Evolutionary conservation across 2,113 vertebrate genomes (phyloP).

Genomic region (Junco hyemalis): DNA sequence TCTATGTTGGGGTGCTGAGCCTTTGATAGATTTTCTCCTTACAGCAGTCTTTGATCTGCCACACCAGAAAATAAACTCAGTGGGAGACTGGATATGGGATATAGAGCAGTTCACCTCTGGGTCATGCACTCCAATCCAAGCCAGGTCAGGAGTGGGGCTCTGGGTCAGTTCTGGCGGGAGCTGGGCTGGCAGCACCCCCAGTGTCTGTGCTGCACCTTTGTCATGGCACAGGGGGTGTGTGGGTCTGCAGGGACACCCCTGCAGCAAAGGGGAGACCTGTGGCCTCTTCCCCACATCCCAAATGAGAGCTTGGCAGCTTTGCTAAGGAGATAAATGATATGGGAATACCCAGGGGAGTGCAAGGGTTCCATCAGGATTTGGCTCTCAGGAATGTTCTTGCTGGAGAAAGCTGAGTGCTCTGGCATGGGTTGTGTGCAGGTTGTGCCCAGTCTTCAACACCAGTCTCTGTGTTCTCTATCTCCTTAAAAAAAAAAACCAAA

Average conservation of each 20-base stretch:
- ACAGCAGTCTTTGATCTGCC: conserved; percentile 48
- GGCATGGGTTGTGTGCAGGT: neutral
- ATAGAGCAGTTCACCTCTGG: conserved; percentile 19
- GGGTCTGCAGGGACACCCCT: neutral
- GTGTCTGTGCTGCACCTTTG: neutral
- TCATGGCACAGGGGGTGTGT: neutral
- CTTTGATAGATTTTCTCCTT: conserved; percentile 49
- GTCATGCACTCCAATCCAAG: neutral
- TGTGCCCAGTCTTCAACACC: neutral
- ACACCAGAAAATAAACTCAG: conserved; percentile 38
- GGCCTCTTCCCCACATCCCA: neutral
- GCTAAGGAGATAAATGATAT: neutral
- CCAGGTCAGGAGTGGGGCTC: neutral
- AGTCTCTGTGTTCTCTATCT: neutral
- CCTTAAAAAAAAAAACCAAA: neutral
- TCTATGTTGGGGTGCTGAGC: conserved; percentile 16
- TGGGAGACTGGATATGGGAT: conserved; percentile 37
- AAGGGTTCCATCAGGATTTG: neutral
- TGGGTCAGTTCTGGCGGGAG: neutral
- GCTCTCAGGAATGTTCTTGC: neutral
- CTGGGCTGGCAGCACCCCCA: neutral
- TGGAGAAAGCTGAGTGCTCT: neutral
- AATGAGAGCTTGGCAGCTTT: neutral
- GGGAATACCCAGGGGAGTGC: neutral
- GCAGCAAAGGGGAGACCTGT: neutral